phyloP scores from a whole-genome alignment of 2,888 invertebrate genomes.

The Diaprepes abbreviatus region DNA sequence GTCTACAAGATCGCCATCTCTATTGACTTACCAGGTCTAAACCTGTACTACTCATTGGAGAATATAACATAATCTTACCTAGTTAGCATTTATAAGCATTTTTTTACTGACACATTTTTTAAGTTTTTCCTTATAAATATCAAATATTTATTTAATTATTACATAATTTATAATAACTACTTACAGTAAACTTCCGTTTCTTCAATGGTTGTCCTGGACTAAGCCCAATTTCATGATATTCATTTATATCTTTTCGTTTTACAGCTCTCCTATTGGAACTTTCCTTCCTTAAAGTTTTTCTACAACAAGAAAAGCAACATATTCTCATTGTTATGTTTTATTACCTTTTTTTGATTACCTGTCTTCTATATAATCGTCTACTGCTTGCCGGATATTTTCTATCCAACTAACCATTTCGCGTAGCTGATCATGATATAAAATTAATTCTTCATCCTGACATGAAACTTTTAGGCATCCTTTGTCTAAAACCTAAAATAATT shows the following conservation, averaged over 20 bases:
- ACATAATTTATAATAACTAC: background rate
- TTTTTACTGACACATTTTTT: too few relatives aligned
- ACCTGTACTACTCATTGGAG: too few relatives aligned
- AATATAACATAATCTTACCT: too few relatives aligned
- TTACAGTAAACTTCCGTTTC: slow-evolving; percentile 61
- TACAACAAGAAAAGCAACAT: too few relatives aligned
- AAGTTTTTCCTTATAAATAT: too few relatives aligned
- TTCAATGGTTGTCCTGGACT: slow-evolving; percentile 70
- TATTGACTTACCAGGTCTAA: too few relatives aligned
- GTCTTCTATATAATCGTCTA: slow-evolving; percentile 72
- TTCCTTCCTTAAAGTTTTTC: slow-evolving; percentile 74
- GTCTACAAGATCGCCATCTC: too few relatives aligned
- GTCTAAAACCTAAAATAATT: slow-evolving; percentile 64
- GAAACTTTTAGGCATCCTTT: slow-evolving; percentile 74
- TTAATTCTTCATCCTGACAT: slow-evolving; percentile 73
- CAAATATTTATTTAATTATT: too few relatives aligned
- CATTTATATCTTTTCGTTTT: slow-evolving; percentile 71
- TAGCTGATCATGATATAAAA: slow-evolving; percentile 71
- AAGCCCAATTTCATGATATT: slow-evolving; percentile 70
- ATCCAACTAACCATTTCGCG: slow-evolving; percentile 73
- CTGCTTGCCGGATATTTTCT: slow-evolving; percentile 70
- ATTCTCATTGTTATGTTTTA: too few relatives aligned
- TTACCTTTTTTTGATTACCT: slow-evolving; percentile 44
- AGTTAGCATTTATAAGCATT: too few relatives aligned
- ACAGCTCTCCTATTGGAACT: slow-evolving; percentile 75